Base-by-base conservation (phyloP, 2,113 vertebrate genomes). In the Leptodactylus fuscus region DNA sequence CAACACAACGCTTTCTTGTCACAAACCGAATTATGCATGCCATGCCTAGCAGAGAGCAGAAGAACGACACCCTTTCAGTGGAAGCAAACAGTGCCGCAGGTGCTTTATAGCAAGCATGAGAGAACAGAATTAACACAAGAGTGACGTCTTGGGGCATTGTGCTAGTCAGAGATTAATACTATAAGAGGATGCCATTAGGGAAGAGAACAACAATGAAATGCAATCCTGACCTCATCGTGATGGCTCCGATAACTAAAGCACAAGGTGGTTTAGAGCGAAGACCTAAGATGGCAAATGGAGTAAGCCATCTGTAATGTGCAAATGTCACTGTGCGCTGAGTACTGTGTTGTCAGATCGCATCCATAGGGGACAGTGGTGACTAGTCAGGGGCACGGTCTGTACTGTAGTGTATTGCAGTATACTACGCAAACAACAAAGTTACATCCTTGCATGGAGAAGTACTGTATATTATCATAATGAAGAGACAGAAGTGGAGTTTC, bases 11-110 rank as follows among this genome's bases (percentile, higher is more conserved):
- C 82, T 88, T 87, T 87, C 89, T 69, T 53, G 82, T 86, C 82
- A 34, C 58, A 44, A 86, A 87, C 86, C 80, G 80, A 88, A 76
- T 71, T 69, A 22, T 91, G 90, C 90, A 89, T 91, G 89, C 84
- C 88, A 62, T 70, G 85, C 67, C 87, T 84, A 82, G 81, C 73
- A 29, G 44, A 70, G 87, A 85, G 83, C 88, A 18, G 81, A 34
- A 87, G 73, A 27, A 87, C 77, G 24, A 76, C 77, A 85, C 89
- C 81, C 87, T 89, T 78, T 89, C 82, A 83, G 51, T 0, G 67
- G n/a, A 88, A 90, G 90, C 89, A 82, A 81, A 84, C 16, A 18
- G 88, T 89, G 83, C 81, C 34, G 32, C 16, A 29, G 32, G 83
- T 38, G 71, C 70, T 90, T 88, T 90, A 83, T 60, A 87, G 87